phyloP scores from a whole-genome alignment of 2,888 invertebrate genomes.

The Macroteleia sp. region DNA sequence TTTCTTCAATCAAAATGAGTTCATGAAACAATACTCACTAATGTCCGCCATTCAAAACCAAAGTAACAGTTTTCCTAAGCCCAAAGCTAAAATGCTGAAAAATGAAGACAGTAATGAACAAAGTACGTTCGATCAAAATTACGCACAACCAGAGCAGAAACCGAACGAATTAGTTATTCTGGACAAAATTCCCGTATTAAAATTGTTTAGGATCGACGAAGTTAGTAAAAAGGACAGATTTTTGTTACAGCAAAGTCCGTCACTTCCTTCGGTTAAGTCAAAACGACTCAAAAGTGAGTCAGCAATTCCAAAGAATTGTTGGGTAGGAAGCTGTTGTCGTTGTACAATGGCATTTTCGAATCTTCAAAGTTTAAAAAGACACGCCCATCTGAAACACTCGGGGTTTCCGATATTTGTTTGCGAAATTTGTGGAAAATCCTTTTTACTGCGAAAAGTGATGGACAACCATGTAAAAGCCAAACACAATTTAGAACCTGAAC shows the following conservation, averaged over 20 bases:
- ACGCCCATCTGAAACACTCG: conserved; percentile 1
- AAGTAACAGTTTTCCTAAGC: background rate
- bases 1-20: conserved; percentile 3
- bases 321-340: conserved; percentile 7
- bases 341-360: conserved; percentile 1
- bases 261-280: background rate
- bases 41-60: background rate
- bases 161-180: conserved; percentile 8
- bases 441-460: conserved; percentile 1
- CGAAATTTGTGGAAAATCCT: conserved; percentile 4
- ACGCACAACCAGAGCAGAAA: background rate
- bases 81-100: background rate
- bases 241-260: background rate
- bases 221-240: background rate
- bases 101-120: background rate
- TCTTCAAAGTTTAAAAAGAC: conserved; percentile 6
- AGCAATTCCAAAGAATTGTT: background rate
- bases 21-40: background rate
- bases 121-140: background rate
- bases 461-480: conserved; percentile 1
- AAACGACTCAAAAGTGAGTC: background rate
- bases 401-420: conserved; percentile 8
- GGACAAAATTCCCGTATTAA: conserved; percentile 28
- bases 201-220: conserved; percentile 13
- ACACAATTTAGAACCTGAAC: background rate